These are phyloP conservation scores for Neodontobutis hainanensis DNA, from an alignment of 2,113 vertebrate genomes.

Conservation along the genomic window DNA sequence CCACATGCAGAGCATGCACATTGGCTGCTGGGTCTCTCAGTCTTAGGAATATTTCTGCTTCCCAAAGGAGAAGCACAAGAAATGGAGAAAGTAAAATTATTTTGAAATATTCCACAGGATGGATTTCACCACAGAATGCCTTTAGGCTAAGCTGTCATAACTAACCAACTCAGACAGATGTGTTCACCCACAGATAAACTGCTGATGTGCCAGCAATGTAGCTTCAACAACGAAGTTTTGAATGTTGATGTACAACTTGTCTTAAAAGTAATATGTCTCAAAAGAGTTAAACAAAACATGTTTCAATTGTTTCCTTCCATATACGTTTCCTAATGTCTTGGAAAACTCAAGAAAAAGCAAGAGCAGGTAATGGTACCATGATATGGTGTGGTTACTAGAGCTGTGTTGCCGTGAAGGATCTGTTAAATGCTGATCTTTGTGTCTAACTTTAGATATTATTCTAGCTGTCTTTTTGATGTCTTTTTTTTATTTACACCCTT, in stretches of 20 bases:
- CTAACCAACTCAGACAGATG: conserved; percentile 27
- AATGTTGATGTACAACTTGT: conserved; percentile 17
- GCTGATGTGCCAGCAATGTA: not conserved
- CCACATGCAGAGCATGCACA: conserved; percentile 20
- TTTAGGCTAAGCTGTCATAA: conserved; percentile 44
- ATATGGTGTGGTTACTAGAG: conserved; percentile 41
- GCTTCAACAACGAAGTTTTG: conserved; percentile 18
- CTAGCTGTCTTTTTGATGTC: conserved; percentile 29
- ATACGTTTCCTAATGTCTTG: conserved; percentile 47
- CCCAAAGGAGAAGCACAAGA: conserved; percentile 41
- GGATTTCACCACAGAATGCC: conserved; percentile 25
- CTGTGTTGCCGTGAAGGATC: conserved; percentile 25
- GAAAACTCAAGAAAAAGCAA: conserved; percentile 66
- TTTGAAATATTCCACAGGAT: conserved; percentile 34
- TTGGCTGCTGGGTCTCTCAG: conserved; percentile 11
- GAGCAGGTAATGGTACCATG: conserved; percentile 72
- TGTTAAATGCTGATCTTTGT: conserved; percentile 16
- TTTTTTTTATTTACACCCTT: not conserved
- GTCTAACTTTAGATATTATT: conserved; percentile 39
- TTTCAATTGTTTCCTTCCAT: conserved; percentile 3
- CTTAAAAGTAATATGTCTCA: not conserved
- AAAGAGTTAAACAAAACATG: not conserved
- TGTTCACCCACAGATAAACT: conserved; percentile 26
- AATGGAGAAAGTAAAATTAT: conserved; percentile 24
- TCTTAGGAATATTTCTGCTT: conserved; percentile 31